Conservation (phyloP, 2,797 vertebrate genomes). For the Halcyon leucocephala region DNA sequence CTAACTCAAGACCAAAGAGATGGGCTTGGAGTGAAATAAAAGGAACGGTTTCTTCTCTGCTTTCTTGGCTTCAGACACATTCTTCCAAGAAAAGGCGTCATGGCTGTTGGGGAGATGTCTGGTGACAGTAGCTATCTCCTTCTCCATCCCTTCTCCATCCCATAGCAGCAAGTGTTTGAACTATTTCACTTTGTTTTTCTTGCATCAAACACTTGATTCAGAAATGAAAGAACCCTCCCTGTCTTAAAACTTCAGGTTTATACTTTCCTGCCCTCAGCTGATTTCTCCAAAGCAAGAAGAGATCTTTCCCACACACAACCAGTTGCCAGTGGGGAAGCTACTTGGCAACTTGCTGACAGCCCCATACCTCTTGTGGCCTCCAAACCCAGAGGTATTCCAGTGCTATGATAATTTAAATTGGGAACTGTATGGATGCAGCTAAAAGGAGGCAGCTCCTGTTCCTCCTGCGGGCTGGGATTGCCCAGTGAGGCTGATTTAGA, state of each 20-base stretch:
- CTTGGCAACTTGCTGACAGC: background rate
- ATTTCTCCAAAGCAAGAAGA: background rate
- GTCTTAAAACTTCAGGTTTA: accelerated
- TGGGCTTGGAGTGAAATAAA: background rate
- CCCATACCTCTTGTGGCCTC: background rate
- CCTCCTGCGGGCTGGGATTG: background rate
- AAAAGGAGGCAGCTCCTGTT: background rate
- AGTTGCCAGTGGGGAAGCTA: background rate
- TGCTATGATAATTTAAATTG: background rate
- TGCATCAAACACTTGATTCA: background rate
- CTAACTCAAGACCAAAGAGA: background rate
- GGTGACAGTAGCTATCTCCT: background rate
- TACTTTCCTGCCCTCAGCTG: background rate
- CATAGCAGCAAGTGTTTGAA: background rate
- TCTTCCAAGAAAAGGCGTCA: background rate
- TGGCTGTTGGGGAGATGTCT: accelerated
- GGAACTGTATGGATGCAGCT: background rate
- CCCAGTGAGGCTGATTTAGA: background rate
- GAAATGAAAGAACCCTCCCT: background rate
- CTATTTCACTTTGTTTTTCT: background rate
- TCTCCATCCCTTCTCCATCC: background rate
- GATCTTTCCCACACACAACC: background rate
- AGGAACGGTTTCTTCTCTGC: background rate
- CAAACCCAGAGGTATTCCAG: accelerated
- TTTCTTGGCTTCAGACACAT: background rate